Evolutionary conservation across 2,888 invertebrate species (phyloP).

Genomic region (Trichogramma evanescens): DNA sequence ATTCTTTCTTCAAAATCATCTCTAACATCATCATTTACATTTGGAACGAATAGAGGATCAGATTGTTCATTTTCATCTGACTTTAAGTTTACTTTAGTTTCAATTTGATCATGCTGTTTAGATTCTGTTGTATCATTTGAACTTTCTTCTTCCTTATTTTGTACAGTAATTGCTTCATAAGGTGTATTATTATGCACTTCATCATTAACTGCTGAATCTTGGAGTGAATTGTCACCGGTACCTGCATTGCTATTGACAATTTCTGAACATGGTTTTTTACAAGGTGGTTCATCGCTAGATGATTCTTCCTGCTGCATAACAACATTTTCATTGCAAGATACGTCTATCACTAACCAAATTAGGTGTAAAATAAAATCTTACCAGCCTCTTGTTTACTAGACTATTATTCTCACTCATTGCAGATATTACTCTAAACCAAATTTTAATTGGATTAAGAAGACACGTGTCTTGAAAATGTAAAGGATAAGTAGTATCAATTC

Average conservation of each 20-base stretch:
- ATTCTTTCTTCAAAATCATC: neutral
- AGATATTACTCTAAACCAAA: conserved; percentile 33
- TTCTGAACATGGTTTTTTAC: conserved; percentile 12
- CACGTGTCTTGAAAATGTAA: conserved; percentile 32
- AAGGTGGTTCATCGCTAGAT: conserved; percentile 8
- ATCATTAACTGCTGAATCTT: neutral
- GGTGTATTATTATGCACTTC: neutral
- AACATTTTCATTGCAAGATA: neutral
- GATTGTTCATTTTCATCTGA: neutral
- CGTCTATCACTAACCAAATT: neutral
- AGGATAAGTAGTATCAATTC: conserved; percentile 14
- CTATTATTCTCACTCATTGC: conserved; percentile 17
- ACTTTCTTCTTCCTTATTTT: neutral
- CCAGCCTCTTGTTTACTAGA: conserved; percentile 27
- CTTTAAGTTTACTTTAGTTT: too few species aligned
- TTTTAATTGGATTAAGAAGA: conserved; percentile 29
- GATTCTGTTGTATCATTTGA: neutral
- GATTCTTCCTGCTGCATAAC: conserved; percentile 9
- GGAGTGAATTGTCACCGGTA: neutral
- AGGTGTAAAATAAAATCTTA: conserved; percentile 8
- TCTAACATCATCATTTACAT: neutral
- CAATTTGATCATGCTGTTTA: neutral
- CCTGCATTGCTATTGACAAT: neutral
- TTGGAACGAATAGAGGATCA: neutral
- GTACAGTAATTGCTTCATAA: neutral